Evolutionary conservation across 2,888 invertebrate species (phyloP), one percentile per base, ranked within the genome.

Genomic region (Argyra leucocephala): DNA sequence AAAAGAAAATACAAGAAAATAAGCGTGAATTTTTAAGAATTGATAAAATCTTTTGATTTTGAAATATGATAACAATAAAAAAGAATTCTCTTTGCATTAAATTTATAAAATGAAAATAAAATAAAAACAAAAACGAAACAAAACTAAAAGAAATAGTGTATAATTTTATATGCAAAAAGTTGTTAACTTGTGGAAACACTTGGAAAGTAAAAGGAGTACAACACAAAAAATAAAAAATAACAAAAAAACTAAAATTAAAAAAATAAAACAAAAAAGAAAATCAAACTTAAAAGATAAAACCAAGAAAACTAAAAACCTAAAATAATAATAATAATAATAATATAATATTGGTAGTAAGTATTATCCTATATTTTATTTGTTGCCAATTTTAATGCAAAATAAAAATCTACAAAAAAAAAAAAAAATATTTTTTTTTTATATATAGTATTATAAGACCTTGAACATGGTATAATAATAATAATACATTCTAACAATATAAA

Each of bases 1-100:
- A 48, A 48, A 48, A 48, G 48, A 48, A 48, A 48, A 48, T 48
- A 48, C 48, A 48, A 48, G 48, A 48, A 48, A 48, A 48, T 48
- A 48, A 48, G 48, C 48, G 48, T 48, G 48, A 48, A 48, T 48
- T 48, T 48, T 48, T 48, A 48, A 48, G 48, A 48, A 48, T 48
- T 48, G 48, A 48, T 48, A 48, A 48, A 69, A 69, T 69, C 68
- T 69, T 36, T 63, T 65, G 69, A 69, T 69, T 69, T 69, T 70
- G 66, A 69, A 69, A 68, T 69, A 69, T 66, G 71, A 71, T 71
- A 69, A 70, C 70, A 70, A 70, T 71, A 70, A 71, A 71, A 71
- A 69, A 68, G 69, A 70, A 69, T 70, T 68, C 69, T 66, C 67
- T 48, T 48, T 63, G 24, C 31, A 31, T 31, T 31, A 31, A 26